Evolutionary conservation across 2,797 vertebrate genomes (phyloP), one percentile per base, ranked within the genome.

Genomic region (Hippoglossus hippoglossus): DNA sequence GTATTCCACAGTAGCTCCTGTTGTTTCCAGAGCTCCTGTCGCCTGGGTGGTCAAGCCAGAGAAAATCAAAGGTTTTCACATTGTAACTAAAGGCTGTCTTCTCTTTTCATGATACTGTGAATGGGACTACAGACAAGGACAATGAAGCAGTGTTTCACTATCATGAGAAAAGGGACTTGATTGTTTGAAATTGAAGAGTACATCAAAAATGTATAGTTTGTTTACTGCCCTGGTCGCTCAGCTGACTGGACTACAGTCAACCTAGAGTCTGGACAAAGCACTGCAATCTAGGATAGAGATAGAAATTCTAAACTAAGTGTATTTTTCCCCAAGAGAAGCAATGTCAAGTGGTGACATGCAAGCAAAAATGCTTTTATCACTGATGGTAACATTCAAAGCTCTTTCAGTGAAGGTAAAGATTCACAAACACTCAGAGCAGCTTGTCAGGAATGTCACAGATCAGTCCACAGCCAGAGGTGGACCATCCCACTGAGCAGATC

Each of bases 21-120:
- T 77, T 87, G 82, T 85, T 82, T 77, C 74, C 69, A 52, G 49
- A 65, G 49, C 57, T 81, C 62, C 68, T 72, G 63, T 58, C 53
- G 44, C 49, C 71, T 71, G 82, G 75, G 81, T 79, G 81, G 78
- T 77, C 78, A 71, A 49, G 79, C 58, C 60, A 47, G 41, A 75
- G 51, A 62, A 62, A 80, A 75, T 77, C 73, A 85, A 75, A 81
- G 79, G 76, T 68, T 84, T 82, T 65, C 46, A 55, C 54, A 71
- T 59, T 6, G 44, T 75, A 68, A 62, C 62, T 68, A 60, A 47
- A 64, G 11, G 36, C 46, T 31, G 56, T 68, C 55, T 68, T 36
- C 39, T 24, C 64, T 65, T 73, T 79, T 84, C 59, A 81, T 26
- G 18, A 6, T 19, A 4, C 55, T 47, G 15, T 81, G 58, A 87